Base-by-base conservation (phyloP, 2,888 invertebrate species). In the Portevinia maculata region DNA sequence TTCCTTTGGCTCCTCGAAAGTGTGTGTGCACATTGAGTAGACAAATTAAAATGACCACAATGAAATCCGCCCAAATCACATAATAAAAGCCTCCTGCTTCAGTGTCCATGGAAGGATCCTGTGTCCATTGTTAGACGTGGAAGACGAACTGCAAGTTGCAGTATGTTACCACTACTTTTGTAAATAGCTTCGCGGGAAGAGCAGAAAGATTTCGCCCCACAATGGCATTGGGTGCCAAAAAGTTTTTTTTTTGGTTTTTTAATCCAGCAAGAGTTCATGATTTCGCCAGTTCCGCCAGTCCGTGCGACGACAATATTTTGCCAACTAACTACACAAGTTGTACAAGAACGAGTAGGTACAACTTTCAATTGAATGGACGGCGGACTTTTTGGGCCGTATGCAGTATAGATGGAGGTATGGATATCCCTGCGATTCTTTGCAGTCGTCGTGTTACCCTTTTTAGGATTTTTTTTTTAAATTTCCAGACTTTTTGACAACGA, bases 11-110 rank as follows among this genome's bases (percentile, higher is more conserved):
- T 76, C 81, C 70, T 76, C 59, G 52, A 71, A 81, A 76, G 24
- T 24, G 70, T 59, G 81, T 81, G 81, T 76, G 71, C 67, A 78
- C 83, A 76, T 81, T 83, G 83, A 83, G 78, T 76, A 83, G 83
- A 83, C 83, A 83, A 83, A 83, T 83, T 83, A 83, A 83, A 83
- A 78, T 83, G 83, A 83, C 83, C 83, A 78, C 83, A 83, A 71
- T 67, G 78, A 76, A 73, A 83, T 62, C 78, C 71, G 71, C 67
- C 83, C 37, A 74, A 71, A 52, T 71, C 69, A 65, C 76, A 83
- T 76, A 83, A 83, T 83, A 79, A 75, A 79, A 50, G 59, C 62
- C 59, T 76, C 76, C 59, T 37, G 8, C 55, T 9, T 13, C 30
- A 39, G 9, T 8, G 30, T 17, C 59, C 30, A 17, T 46, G 4